Base-by-base conservation (phyloP, 2,113 vertebrate genomes). In the Bufo gargarizans region DNA sequence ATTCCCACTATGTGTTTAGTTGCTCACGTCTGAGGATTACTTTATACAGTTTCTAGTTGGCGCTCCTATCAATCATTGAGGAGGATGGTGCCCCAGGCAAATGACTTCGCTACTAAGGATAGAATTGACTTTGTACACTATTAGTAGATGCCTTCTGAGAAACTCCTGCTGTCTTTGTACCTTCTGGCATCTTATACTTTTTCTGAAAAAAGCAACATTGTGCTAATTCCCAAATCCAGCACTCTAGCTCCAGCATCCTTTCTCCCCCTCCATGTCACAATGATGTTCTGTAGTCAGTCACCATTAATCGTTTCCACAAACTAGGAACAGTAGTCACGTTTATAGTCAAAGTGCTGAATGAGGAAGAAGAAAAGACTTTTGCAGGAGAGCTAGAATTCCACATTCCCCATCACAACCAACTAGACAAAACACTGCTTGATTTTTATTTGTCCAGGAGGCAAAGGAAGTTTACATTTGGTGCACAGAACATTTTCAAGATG, bases 401-500 rank as follows among this genome's bases (percentile, higher is more conserved):
- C 50, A 71, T 87, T 86, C 85, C 74, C 58, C 63, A 55, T 55
- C 74, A 43, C 45, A n/a, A 67, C 58, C 47, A 49, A 50, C 77
- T 79, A 86, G 76, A 86, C 71, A 86, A 86, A 77, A 78, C 76
- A 79, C 47, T 63, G 85, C 33, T 47, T 47, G 72, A 67, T 65
- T 87, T 79, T 87, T 87, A 87, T 87, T 87, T 87, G 86, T 80
- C 86, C 81, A 63, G 49, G 47, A 65, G 77, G 56, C 20, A 13
- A 45, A 87, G 50, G 50, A 71, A 80, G 86, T 87, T 87, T 87
- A 87, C 77, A 80, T 80, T 50, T 58, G n/a, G 49, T 43, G 43
- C 47, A 19, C 10, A 86, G 76, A 65, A 69, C 59, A 33, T 86
- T 67, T 67, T n/a, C 67, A 65, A 80, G 17, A 56, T 56, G 58